These are phyloP conservation scores for Eupelmus urozonus DNA, from an alignment of 2,888 invertebrate species.

Conservation along the genomic window DNA sequence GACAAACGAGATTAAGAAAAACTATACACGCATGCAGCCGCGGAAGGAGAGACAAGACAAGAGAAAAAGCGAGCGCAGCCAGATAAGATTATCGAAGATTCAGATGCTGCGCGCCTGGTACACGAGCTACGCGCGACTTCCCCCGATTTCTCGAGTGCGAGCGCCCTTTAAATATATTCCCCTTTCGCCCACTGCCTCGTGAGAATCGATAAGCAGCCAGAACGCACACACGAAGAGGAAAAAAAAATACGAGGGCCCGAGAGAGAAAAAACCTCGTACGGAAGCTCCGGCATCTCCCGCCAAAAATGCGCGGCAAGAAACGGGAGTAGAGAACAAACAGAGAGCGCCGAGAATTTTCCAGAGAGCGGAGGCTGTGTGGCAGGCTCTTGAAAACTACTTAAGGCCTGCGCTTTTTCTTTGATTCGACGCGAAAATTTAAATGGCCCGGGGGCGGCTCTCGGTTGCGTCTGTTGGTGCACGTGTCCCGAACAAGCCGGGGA, in stretches of 20 bases:
- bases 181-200: constrained; percentile 11
- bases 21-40: neutral
- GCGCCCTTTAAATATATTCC: neutral
- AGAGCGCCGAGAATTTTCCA: constrained; percentile 3
- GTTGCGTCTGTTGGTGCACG: constrained; percentile 17
- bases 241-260: neutral
- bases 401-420: constrained; percentile 16
- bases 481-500: constrained; percentile 15
- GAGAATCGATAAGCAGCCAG: constrained; percentile 22
- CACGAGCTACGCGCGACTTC: neutral
- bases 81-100: constrained; percentile 48
- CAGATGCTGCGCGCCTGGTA: constrained; percentile 1
- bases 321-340: constrained; percentile 38
- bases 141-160: neutral
- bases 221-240: neutral
- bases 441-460: neutral
- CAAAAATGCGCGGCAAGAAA: neutral
- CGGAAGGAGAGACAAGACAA: neutral
- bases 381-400: constrained; percentile 39
- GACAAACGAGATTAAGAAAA: constrained; percentile 27
- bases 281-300: constrained; percentile 22
- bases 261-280: constrained; percentile 7
- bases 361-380: neutral
- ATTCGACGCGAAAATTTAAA: constrained; percentile 48
- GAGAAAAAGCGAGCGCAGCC: neutral